phyloP scores from a whole-genome alignment of 2,797 vertebrate genomes.

The Nyctibius grandis region DNA sequence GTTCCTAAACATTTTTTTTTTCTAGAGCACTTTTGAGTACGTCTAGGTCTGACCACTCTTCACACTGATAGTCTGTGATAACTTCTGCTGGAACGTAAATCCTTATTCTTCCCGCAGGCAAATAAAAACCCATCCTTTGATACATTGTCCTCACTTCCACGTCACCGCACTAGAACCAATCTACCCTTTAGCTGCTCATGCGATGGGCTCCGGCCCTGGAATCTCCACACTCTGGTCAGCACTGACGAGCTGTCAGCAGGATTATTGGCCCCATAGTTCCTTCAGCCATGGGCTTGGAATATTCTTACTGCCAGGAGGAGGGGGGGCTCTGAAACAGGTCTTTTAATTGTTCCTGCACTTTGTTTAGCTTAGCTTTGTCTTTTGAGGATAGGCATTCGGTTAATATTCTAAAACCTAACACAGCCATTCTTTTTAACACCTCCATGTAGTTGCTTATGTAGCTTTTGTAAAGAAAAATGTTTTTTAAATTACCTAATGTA shows the following conservation, averaged over 20 bases:
- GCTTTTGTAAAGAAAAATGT: slow-evolving; percentile 49
- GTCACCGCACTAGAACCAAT: background rate
- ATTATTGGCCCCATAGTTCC: accelerated
- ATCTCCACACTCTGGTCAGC: accelerated
- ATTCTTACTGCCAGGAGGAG: background rate
- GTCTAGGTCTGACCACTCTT: background rate
- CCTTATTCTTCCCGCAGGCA: background rate
- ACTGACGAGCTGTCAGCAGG: background rate
- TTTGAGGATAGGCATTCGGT: background rate
- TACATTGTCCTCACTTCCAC: background rate
- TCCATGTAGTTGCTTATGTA: background rate
- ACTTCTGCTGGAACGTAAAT: background rate
- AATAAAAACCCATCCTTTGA: background rate
- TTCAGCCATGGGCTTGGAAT: background rate
- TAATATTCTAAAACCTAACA: background rate
- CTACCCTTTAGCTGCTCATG: background rate
- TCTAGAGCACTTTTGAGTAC: background rate
- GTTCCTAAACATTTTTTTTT: background rate
- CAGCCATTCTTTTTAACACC: background rate
- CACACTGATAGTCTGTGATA: background rate
- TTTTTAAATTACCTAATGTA: slow-evolving; percentile 12
- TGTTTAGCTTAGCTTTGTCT: background rate
- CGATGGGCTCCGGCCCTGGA: background rate
- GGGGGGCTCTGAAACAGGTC: background rate
- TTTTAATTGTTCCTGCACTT: background rate